Base-by-base conservation (phyloP, 2,888 invertebrate species). In the Lycia hirtaria region DNA sequence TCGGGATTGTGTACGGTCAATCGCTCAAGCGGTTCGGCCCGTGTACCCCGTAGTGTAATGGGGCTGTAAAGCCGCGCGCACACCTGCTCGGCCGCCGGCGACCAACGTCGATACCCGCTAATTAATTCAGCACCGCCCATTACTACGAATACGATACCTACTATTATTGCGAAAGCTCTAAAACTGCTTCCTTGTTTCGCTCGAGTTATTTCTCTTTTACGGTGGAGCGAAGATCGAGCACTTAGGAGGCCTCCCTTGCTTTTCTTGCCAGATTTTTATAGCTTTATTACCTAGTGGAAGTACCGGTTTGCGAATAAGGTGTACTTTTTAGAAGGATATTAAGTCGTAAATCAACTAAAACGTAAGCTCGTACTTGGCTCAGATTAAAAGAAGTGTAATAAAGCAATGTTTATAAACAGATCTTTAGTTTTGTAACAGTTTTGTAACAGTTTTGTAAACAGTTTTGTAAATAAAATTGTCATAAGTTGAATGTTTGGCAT, bases 71-170 rank as follows among this genome's bases (percentile, higher is more conserved):
- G 85, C 79, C 76, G 65, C 72, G 71, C 73, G 72, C 81, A 83
- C 88, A 89, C 87, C 88, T 88, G 88, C 78, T 73, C 70, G 79
- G 64, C 67, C 30, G 45, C 24, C 28, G 41, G 53, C 56, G 45
- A 10, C 53, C 53, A 72, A 67, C 71, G 71, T 77, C 47, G 75
- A 78, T 79, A 78, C 72, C 72, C 77, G 80, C 77, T 87, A 90
- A 89, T 88, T 88, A 89, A 89, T 88, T 88, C 85, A 85, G 74
- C 71, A 76, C 76, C 71, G 74, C 73, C 79, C 76, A 84, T 84
- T 86, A 82, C 81, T 68, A 71, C 71, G 75, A 78, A 80, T 80
- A 72, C 80, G 74, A 83, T 82, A 81, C 76, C 78, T 70, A 78
- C 78, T 77, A 79, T 81, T 82, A 82, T 78, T 72, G 74, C 70